Base-by-base conservation (phyloP, 2,888 invertebrate species). In the Choristoneura rosaceana region DNA sequence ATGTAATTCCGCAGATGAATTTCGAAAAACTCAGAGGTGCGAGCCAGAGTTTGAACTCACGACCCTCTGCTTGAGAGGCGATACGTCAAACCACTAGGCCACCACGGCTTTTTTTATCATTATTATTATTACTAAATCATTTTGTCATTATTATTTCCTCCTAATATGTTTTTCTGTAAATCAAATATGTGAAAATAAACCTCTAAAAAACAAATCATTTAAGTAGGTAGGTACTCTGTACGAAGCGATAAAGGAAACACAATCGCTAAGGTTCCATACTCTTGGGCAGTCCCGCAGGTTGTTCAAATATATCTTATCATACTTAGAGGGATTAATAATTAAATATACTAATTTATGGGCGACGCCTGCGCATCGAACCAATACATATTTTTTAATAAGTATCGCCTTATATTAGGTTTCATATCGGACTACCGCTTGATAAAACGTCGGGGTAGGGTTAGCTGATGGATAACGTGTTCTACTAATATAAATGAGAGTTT, bases 311-410 rank as follows among this genome's bases (percentile, higher is more conserved):
- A 92, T 91, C 89, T 91, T 87, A 84, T 83, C 83, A 87, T 90
- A 91, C 88, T 90, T 88, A 87, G 87, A 89, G 88, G 90, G 90
- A 93, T 93, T 92, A 87, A 90, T 92, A 93, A 93, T 93, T 93
- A 94, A 93, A 90, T 91, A 84, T 83, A 84, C 87, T 90, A 92
- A 93, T 93, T 93, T 93, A 93, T 92, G 82, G 79, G 68, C 77
- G 78, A 67, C 61, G 76, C 76, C 70, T 76, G 78, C 74, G 74
- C 81, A 78, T 9, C 45, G 62, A 67, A 81, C 81, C 88, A 85
- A 88, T 87, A 88, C 88, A 88, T 89, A 89, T 89, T 85, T 88
- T 87, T 86, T 80, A 83, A 87, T 89, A 85, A 87, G 87, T 87
- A 88, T 87, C 84, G 80, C 86, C 73, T 82, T 79, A 85, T 83